Percentiles rank a stretch among this genome's conserved stretches.
phyloP scores from a whole-genome alignment of 2,113 vertebrate genomes.

The Geococcyx californianus region DNA sequence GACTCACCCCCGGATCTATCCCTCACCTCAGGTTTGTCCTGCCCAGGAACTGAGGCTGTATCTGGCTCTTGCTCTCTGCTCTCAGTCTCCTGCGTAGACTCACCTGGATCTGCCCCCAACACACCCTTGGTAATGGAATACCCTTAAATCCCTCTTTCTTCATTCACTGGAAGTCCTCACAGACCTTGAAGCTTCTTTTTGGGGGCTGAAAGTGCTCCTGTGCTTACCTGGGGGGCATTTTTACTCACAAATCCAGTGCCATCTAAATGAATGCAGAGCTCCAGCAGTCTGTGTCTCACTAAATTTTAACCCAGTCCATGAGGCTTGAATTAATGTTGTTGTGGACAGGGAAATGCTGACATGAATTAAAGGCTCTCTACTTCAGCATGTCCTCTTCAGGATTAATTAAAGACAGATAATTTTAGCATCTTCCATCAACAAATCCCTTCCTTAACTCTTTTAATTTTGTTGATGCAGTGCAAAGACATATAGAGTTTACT shows the following conservation, averaged over 20 bases:
- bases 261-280: background rate
- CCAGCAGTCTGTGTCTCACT: background rate
- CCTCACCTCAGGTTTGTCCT: background rate
- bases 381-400: background rate
- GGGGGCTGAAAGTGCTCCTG: background rate
- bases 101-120: fast-evolving
- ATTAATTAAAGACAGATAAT: slow-evolving; percentile 9
- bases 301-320: background rate
- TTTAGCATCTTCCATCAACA: slow-evolving; percentile 24
- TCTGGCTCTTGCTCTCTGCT: background rate
- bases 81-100: background rate
- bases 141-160: background rate
- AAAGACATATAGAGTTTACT: slow-evolving; percentile 36
- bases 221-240: background rate
- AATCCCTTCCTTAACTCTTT: background rate
- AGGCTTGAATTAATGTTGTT: background rate
- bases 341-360: background rate
- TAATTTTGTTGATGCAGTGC: slow-evolving; percentile 17
- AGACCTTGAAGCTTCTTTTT: background rate
- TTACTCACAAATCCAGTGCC: background rate
- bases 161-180: background rate
- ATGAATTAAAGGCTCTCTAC: background rate
- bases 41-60: background rate
- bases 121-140: background rate
- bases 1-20: background rate